Evolutionary conservation across 2,113 vertebrate species (phyloP), one percentile per base, ranked within the genome.

Genomic region (Esox niger): DNA sequence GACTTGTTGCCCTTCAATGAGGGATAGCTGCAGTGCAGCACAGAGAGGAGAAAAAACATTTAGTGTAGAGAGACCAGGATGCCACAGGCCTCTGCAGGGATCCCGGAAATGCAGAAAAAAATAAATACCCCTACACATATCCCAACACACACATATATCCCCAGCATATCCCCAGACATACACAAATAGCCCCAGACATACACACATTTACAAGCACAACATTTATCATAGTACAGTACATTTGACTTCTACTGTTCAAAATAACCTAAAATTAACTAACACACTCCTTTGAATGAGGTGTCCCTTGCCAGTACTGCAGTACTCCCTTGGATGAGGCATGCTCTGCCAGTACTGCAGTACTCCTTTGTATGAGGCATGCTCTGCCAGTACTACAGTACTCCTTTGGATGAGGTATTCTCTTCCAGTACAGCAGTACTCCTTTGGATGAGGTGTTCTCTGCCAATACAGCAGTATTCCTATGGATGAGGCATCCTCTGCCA

Each of bases 1-100:
- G 70, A 62, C 73, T 76, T 73, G 15, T 69, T 8, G 30, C 78
- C 81, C 75, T 79, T 63, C 73, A 79, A 71, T 79, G 43, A 73
- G 61, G 75, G 78, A 74, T 76, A 75, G 82, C 78, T 84, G 86
- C 85, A 86, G 83, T 88, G 82, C 86, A 89, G 73, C 84, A 79
- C 82, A 86, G 83, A 63, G 23, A 56, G 60, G 54, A 76, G 32
- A 74, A 73, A 71, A 58, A 56, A n/a, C n/a, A 75, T 75, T 64
- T 84, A 79, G 79, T 82, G 84, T 79, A 83, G 80, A 70, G 78
- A 74, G 77, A 70, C 66, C 2, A 60, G 76, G 49, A 26, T 76
- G 74, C 75, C 81, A 78, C 77, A 83, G 76, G 78, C 13, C 26
- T 30, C 4, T n/a, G 26, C 47, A 6, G 4, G 6, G 32, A 35